These are phyloP conservation scores for Tigriopus californicus DNA, from an alignment of 2,888 invertebrate genomes.

Conservation along the genomic window DNA sequence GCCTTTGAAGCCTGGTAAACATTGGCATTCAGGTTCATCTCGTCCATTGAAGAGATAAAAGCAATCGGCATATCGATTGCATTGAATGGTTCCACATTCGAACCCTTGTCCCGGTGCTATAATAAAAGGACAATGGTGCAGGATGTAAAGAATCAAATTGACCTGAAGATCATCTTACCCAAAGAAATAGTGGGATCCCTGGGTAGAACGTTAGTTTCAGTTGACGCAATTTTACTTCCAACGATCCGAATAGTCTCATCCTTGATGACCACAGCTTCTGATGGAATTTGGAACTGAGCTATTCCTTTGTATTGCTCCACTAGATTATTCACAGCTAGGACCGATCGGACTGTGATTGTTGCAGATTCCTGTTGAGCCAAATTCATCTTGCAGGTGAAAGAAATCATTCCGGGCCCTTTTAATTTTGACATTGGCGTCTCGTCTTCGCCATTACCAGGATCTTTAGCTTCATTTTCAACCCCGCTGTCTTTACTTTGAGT, in stretches of 20 bases:
- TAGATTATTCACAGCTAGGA: not conserved
- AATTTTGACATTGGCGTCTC: not conserved
- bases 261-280: not conserved
- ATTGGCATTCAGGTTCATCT: conserved; percentile 25
- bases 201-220: not conserved
- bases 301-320: not conserved
- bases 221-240: not conserved
- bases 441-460: not conserved
- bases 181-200: not conserved
- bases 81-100: not conserved
- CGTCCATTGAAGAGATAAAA: conserved; percentile 18
- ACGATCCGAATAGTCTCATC: not conserved
- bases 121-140: not conserved
- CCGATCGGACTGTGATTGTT: not conserved
- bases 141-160: no score
- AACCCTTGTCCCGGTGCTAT: not conserved
- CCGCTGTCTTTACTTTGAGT: not conserved
- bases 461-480: not conserved
- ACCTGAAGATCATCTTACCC: no score
- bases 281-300: not conserved
- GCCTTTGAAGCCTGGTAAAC: conserved; percentile 29
- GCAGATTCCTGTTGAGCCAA: conserved; percentile 3
- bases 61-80: conserved; percentile 9
- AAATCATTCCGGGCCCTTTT: not conserved
- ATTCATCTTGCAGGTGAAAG: conserved; percentile 4